Evolutionary conservation across 1,140 invertebrate genomes (phyloP), one percentile per base, ranked within the genome.

Genomic region (Drosophila littoralis): DNA sequence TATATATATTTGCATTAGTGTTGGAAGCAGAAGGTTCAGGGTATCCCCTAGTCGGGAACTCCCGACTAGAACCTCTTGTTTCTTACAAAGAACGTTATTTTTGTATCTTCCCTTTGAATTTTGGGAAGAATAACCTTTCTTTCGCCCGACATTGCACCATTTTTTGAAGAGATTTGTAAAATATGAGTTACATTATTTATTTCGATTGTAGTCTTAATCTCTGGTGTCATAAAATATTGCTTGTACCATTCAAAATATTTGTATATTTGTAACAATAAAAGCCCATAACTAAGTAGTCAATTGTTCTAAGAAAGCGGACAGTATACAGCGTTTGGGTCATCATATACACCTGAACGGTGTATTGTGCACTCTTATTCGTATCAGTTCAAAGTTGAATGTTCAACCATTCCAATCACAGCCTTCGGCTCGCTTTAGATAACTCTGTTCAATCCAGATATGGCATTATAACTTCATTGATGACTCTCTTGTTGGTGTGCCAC

Each of bases 401-500:
- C 12, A 52, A 33, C 40, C 40, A 58, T 61, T 67, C 58, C 63
- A 42, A 85, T 88, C 82, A 86, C 82, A 86, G 82, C 72, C 76
- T 61, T 40, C 52, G 36, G 22, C n/a, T 54, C 43, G 63, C 59
- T 43, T 50, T 15, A 50, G 35, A 43, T 8, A 10, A 45, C 35
- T 17, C 5, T 17, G 9, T 28, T 67, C 51, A 97, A 94, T 97
- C 95, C 71, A 98, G 93, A 92, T 96, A 96, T 7, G 96, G 96
- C 79, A 97, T 79, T 77, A 98, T 95, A 91, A 94, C 96, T 64
- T 96, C 93, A 81, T 96, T 95, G 35, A 97, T 95, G 54, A 98
- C 95, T 17, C 94, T 94, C 8, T 94, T 90, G 81, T 97, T 97
- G 64, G 94, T 94, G 82, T 98, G 97, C 97, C 97, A 98, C 33